Percentiles rank a stretch among this genome's conserved stretches.
phyloP scores from a whole-genome alignment of 2,113 vertebrate genomes.

The Leptobrachium ailaonicum region DNA sequence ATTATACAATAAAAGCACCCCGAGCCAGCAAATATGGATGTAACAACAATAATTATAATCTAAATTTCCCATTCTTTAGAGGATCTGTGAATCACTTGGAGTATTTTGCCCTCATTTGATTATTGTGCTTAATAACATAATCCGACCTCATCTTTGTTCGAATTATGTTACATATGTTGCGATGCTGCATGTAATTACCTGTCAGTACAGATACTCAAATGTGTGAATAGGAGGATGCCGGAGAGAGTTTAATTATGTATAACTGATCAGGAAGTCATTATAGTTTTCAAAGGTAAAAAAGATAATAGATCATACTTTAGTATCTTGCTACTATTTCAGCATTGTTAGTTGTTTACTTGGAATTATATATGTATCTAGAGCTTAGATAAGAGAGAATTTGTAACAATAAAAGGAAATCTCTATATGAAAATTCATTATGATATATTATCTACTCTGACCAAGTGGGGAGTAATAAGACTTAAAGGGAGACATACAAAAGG shows the following conservation, averaged over 20 bases:
- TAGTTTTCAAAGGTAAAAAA: not conserved
- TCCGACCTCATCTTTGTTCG: constrained; percentile 10
- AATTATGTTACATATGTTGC: constrained; percentile 23
- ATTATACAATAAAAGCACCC: too few species aligned
- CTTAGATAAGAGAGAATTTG: not conserved
- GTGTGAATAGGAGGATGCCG: not conserved
- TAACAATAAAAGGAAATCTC: too few species aligned
- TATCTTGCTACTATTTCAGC: not conserved
- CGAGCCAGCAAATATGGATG: not conserved
- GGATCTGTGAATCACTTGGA: not conserved
- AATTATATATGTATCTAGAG: not conserved
- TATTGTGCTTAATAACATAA: constrained; percentile 10
- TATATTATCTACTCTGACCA: too few species aligned
- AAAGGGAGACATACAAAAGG: too few species aligned
- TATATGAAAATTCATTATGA: too few species aligned
- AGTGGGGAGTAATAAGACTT: too few species aligned
- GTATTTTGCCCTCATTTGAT: not conserved
- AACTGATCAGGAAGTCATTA: not conserved
- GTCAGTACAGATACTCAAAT: not conserved
- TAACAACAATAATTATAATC: not conserved
- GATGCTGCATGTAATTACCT: constrained; percentile 6
- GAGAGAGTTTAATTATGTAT: constrained; percentile 11
- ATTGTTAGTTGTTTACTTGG: not conserved
- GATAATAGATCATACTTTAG: not conserved
- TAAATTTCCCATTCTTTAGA: not conserved